Conservation (phyloP, 2,797 vertebrate species). For the Fistularia tabacaria region DNA sequence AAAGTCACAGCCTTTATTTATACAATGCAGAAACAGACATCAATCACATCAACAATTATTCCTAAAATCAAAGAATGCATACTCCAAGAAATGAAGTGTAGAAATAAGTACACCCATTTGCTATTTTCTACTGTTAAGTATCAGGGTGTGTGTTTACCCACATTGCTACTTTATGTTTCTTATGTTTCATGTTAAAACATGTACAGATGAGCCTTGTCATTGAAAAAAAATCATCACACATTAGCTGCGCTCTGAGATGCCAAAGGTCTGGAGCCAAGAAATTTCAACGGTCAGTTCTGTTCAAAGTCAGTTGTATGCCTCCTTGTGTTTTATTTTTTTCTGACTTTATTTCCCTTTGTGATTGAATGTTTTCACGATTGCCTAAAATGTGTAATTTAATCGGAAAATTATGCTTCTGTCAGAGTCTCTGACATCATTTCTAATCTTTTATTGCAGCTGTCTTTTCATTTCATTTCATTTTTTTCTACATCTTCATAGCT, state of each 20-base stretch:
- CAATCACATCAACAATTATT: no score
- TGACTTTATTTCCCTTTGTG: constrained; percentile 7
- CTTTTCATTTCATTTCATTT: constrained; percentile 30
- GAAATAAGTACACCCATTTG: no score
- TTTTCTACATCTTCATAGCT: constrained; percentile 9
- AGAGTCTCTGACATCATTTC: constrained; percentile 10
- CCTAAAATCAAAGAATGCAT: no score
- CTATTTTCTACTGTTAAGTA: no score
- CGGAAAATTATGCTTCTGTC: constrained; percentile 20
- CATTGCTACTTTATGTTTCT: no score
- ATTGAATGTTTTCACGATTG: constrained; percentile 21
- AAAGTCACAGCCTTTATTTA: constrained; percentile 4
- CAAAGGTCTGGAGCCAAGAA: neutral
- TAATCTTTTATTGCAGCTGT: constrained; percentile 14
- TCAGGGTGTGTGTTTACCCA: no score
- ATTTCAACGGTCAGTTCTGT: neutral
- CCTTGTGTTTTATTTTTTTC: constrained; percentile 31
- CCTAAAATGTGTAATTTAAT: constrained; percentile 24
- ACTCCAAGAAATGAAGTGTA: no score
- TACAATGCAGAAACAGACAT: constrained; percentile 7
- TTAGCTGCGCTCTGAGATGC: neutral
- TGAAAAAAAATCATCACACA: constrained; percentile 2
- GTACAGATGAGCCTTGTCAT: neutral
- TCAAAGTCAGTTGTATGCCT: constrained; percentile 20
- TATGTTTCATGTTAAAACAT: no score